phyloP scores from a whole-genome alignment of 1,140 invertebrate genomes.

The Lamellibrachia luymesi region DNA sequence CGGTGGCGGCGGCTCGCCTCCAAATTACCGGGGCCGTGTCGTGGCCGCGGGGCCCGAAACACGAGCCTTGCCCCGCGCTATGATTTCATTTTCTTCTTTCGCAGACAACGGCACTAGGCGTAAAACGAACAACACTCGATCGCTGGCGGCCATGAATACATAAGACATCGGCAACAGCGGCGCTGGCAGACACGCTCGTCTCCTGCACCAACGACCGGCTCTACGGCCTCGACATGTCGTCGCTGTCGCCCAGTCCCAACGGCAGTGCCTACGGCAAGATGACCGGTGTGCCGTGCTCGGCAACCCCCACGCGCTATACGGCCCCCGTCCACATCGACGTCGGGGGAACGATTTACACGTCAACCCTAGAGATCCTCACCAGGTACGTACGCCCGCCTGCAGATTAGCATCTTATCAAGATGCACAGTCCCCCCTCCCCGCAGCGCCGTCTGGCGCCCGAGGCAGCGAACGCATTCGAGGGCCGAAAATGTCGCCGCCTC shows the following conservation, averaged over 20 bases:
- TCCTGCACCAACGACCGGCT: not conserved
- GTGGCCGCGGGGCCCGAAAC: not conserved
- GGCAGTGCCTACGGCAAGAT: constrained; percentile 40
- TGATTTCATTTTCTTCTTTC: not conserved
- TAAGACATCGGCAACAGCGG: not conserved
- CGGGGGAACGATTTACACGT: constrained; percentile 94
- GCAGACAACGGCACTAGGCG: not conserved
- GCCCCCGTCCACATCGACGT: constrained; percentile 97
- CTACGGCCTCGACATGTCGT: constrained; percentile 7
- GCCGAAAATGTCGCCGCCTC: not conserved
- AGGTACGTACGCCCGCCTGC: constrained; percentile 68
- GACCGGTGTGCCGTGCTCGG: constrained; percentile 84
- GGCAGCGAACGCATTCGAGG: not conserved
- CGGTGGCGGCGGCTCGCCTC: not conserved
- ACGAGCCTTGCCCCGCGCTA: not conserved
- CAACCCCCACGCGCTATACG: constrained; percentile 84
- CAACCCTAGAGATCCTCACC: constrained; percentile 90
- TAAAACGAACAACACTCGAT: not conserved
- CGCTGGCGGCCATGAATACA: not conserved
- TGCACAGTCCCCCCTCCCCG: not conserved
- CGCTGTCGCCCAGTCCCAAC: not conserved
- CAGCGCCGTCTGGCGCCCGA: not conserved
- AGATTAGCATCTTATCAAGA: not conserved
- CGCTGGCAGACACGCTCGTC: not conserved
- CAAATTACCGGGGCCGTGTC: constrained; percentile 2